These are phyloP conservation scores for Ommatoiulus sabulosus DNA, from an alignment of 2,888 invertebrate genomes.

Conservation along the genomic window DNA sequence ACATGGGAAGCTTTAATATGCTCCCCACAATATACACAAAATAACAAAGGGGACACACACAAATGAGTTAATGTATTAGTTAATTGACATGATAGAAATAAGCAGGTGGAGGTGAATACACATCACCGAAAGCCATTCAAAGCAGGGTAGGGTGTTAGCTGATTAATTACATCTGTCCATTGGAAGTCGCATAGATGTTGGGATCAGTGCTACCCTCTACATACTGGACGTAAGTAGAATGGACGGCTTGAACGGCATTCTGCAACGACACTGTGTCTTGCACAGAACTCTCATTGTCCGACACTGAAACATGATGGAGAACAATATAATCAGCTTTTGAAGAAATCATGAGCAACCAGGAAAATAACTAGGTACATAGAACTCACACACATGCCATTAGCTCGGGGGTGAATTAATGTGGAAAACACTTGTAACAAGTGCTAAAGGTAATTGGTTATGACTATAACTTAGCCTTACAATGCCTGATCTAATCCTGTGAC, in stretches of 20 bases:
- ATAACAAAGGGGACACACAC: neutral
- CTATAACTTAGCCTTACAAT: too few relatives aligned
- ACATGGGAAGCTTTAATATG: neutral
- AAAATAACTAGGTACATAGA: neutral
- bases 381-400: neutral
- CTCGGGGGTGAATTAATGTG: neutral
- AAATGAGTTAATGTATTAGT: slow-evolving; percentile 10
- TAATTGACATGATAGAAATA: slow-evolving; percentile 14
- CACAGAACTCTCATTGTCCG: slow-evolving; percentile 69
- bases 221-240: slow-evolving; percentile 75
- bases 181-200: slow-evolving; percentile 73
- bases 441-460: too few relatives aligned
- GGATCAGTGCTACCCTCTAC: slow-evolving; percentile 74
- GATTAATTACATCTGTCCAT: slow-evolving; percentile 75
- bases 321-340: neutral
- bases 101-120: neutral
- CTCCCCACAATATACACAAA: neutral
- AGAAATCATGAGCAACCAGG: neutral
- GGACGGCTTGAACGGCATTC: slow-evolving; percentile 67
- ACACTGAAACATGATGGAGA: slow-evolving; percentile 63
- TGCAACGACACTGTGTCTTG: slow-evolving; percentile 71
- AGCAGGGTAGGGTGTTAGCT: slow-evolving; percentile 51
- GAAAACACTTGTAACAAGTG: too few relatives aligned
- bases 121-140: neutral
- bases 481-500: too few relatives aligned